Conservation (phyloP, 2,888 invertebrate species). For the Nipponacmea schrenckii region DNA sequence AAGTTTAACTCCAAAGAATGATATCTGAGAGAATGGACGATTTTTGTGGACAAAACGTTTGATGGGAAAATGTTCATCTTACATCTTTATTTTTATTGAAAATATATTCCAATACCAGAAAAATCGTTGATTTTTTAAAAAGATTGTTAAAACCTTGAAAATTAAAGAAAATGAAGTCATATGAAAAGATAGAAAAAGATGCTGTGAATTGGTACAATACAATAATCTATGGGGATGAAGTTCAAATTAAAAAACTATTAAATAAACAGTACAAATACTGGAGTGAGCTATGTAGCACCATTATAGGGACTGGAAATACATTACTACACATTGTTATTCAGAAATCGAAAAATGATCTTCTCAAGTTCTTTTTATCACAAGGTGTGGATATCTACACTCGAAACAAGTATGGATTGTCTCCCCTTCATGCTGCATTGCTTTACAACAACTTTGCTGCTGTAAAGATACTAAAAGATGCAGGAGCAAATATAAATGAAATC, state of each 20-base stretch:
- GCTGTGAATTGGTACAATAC: constrained; percentile 42
- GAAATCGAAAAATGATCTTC: constrained; percentile 41
- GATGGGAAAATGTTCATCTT: no score
- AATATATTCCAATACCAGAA: no score
- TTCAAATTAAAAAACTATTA: constrained; percentile 40
- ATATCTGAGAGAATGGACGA: no score
- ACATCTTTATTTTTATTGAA: no score
- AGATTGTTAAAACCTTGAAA: background rate
- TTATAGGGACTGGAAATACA: constrained; percentile 49
- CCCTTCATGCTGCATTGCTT: constrained; percentile 43
- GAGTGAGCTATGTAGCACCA: constrained; percentile 49
- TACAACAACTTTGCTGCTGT: constrained; percentile 47
- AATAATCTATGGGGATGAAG: constrained; percentile 39
- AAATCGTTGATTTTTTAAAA: background rate
- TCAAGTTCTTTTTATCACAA: constrained; percentile 44
- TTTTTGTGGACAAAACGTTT: no score
- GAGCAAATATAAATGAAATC: constrained; percentile 51
- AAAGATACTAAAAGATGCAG: constrained; percentile 46
- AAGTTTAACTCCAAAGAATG: no score
- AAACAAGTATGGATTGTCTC: constrained; percentile 50
- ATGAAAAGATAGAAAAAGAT: constrained; percentile 39
- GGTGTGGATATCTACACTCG: constrained; percentile 51
- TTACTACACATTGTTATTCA: constrained; percentile 51
- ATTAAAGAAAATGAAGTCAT: constrained; percentile 28
- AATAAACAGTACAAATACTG: constrained; percentile 38